Conservation (phyloP, 2,113 vertebrate species). For the Amazona guildingii region DNA sequence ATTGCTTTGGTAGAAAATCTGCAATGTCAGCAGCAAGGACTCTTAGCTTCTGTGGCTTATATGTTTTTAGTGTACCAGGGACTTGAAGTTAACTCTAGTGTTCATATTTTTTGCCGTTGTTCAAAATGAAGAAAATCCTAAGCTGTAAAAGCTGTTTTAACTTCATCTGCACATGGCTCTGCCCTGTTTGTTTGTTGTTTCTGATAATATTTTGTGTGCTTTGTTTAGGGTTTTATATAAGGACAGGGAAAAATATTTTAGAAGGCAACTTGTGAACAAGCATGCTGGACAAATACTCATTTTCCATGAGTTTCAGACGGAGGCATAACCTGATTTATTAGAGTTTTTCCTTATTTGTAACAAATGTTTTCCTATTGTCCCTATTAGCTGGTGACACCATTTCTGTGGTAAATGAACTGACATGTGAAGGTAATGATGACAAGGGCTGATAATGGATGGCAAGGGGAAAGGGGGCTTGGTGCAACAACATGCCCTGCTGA, state of each 20-base stretch:
- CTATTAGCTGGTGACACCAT: conserved; percentile 57
- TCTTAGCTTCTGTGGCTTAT: neutral
- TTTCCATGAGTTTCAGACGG: neutral
- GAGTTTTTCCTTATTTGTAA: conserved; percentile 47
- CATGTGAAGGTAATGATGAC: conserved; percentile 71
- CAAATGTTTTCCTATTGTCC: conserved; percentile 59
- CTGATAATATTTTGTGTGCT: neutral
- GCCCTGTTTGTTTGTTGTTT: neutral
- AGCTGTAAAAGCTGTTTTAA: neutral
- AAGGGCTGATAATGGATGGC: conserved; percentile 74
- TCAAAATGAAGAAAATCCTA: neutral
- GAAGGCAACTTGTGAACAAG: neutral
- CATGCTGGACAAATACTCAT: neutral
- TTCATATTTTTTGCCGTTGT: neutral
- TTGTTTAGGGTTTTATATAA: neutral
- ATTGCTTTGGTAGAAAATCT: neutral
- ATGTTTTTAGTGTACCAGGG: neutral
- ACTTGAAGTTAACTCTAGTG: neutral
- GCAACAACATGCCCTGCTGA: conserved; percentile 70
- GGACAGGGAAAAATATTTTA: neutral
- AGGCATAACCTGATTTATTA: conserved; percentile 41
- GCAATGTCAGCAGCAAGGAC: neutral
- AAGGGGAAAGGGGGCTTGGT: conserved; percentile 42
- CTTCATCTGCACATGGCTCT: neutral
- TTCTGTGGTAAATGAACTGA: conserved; percentile 75